A percentile compares a stretch with the other conserved stretches of the same genome.
phyloP scores from a whole-genome alignment of 2,113 vertebrate genomes.

The Xiphorhynchus elegans region DNA sequence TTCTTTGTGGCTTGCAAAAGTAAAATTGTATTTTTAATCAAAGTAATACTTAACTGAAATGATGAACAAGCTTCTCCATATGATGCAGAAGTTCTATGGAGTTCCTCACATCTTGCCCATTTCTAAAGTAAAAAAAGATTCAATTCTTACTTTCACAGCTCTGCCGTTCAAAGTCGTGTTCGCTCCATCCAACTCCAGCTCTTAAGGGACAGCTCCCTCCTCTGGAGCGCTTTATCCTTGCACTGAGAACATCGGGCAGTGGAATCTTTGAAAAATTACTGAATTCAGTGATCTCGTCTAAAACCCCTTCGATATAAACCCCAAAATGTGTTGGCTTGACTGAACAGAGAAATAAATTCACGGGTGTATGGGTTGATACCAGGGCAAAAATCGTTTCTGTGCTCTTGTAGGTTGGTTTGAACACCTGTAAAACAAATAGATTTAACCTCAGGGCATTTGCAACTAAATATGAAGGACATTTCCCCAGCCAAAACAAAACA shows the following conservation, averaged over 20 bases:
- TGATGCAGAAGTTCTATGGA: neutral
- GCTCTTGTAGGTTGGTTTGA: neutral
- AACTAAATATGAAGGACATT: neutral
- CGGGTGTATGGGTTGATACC: rapidly evolving
- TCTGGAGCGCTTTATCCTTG: neutral
- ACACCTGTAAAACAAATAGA: neutral
- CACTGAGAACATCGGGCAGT: neutral
- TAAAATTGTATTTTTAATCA: neutral
- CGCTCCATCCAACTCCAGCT: neutral
- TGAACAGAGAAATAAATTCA: neutral
- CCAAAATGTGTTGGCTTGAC: neutral
- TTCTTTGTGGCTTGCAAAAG: neutral
- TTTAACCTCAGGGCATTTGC: neutral
- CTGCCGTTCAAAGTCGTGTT: neutral
- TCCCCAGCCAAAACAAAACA: neutral
- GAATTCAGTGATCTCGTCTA: neutral
- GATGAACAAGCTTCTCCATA: neutral
- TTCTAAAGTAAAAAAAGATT: neutral
- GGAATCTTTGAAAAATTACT: neutral
- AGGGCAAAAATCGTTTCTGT: neutral
- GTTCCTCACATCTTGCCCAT: neutral
- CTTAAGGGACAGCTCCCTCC: slow-evolving; percentile 46
- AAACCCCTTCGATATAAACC: neutral
- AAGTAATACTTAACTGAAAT: neutral
- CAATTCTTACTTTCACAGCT: neutral